Conservation (phyloP, 1,140 invertebrate genomes). For the Thereuonema tuberculata region DNA sequence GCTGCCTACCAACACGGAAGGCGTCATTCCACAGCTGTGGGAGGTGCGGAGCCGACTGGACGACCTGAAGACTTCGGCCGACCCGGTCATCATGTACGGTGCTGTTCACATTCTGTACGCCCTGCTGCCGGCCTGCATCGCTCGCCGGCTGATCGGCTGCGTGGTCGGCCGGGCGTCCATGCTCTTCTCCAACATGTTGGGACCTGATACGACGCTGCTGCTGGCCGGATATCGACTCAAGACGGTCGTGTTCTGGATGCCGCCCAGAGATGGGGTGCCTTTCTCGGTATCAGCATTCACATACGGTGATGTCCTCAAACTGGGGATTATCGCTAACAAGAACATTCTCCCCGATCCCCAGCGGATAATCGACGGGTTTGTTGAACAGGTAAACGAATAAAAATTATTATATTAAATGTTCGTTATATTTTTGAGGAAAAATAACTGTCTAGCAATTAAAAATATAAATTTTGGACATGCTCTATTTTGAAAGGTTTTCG, state of each 20-base stretch:
- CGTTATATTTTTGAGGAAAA: too few relatives aligned
- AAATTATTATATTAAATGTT: neutral
- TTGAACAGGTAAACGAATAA: conserved; percentile 26
- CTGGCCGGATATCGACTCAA: conserved; percentile 33
- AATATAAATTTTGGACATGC: too few relatives aligned
- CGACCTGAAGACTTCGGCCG: conserved; percentile 37
- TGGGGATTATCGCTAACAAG: conserved; percentile 37
- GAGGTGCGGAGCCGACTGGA: conserved; percentile 37
- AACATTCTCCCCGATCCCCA: conserved; percentile 31
- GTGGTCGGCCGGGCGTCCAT: conserved; percentile 26
- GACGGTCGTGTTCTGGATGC: conserved; percentile 36
- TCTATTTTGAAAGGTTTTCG: too few relatives aligned
- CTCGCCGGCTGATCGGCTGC: conserved; percentile 20
- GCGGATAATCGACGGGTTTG: conserved; percentile 27
- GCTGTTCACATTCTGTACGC: conserved; percentile 32
- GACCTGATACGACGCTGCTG: conserved; percentile 33
- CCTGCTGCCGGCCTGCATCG: conserved; percentile 24
- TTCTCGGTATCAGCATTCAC: conserved; percentile 39
- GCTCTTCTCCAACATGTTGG: conserved; percentile 36
- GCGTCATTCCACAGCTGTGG: conserved; percentile 46
- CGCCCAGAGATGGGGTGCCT: conserved; percentile 33
- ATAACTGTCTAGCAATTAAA: too few relatives aligned
- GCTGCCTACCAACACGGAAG: conserved; percentile 40
- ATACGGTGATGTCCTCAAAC: conserved; percentile 38
- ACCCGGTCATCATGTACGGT: conserved; percentile 38